Percentiles rank a stretch among this genome's conserved stretches.
Evolutionary conservation across 2,113 vertebrate species (phyloP).

Genomic region (Misgurnus mizolepis): DNA sequence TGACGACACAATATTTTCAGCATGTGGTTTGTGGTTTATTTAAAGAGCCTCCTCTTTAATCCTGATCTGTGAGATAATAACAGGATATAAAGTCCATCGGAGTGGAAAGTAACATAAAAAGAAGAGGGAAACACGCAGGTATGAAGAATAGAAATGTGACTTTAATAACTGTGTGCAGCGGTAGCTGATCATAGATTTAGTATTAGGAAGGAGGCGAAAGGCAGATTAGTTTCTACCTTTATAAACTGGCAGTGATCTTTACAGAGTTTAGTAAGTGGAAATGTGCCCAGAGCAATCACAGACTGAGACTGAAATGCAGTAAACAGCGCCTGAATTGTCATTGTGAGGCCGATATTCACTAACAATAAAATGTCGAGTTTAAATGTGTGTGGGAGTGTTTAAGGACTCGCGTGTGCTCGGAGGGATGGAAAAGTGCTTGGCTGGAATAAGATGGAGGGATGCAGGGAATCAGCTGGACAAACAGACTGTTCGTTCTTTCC

Average conservation of each 20-base stretch:
- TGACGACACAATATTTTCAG: constrained; percentile 22
- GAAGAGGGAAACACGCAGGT: background rate
- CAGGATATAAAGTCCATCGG: constrained; percentile 3
- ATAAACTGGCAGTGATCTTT: background rate
- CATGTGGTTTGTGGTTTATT: constrained; percentile 19
- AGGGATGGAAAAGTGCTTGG: constrained; percentile 39
- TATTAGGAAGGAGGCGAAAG: background rate
- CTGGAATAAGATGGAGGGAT: constrained; percentile 35
- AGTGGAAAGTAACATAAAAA: background rate
- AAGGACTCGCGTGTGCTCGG: constrained; percentile 23
- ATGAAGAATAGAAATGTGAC: background rate
- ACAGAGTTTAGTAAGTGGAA: constrained; percentile 16
- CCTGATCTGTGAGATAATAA: constrained; percentile 24
- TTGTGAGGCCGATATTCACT: background rate
- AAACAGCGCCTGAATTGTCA: constrained; percentile 10
- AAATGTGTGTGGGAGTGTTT: constrained; percentile 34
- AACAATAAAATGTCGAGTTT: constrained; percentile 5
- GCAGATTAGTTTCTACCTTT: background rate
- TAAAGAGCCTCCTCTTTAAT: constrained; percentile 5
- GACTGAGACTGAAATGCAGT: background rate
- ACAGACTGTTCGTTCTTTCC: constrained; percentile 19
- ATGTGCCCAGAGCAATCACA: background rate
- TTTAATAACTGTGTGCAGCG: background rate
- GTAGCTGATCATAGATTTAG: background rate
- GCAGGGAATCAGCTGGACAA: constrained; percentile 55